These are phyloP conservation scores for Seriola dumerili DNA, from an alignment of 2,113 vertebrate species.

Conservation along the genomic window DNA sequence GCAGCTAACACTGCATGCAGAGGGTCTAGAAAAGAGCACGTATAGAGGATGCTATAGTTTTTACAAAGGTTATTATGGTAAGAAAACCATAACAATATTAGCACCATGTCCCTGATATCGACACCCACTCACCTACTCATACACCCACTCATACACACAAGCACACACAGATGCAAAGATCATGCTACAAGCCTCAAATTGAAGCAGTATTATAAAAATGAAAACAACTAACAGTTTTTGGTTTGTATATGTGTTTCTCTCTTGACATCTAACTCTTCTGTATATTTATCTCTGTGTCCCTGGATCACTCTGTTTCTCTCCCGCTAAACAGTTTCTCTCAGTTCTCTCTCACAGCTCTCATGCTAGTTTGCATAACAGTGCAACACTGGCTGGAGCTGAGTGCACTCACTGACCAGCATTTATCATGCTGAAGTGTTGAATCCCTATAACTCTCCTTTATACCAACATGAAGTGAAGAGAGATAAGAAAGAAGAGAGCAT, in stretches of 20 bases:
- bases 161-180: background rate
- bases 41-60: background rate
- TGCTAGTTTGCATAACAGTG: slow-evolving; percentile 78
- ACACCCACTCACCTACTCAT: slow-evolving; percentile 26
- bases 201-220: slow-evolving; percentile 13
- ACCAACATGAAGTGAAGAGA: slow-evolving; percentile 43
- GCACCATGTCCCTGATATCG: slow-evolving; percentile 22
- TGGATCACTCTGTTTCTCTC: slow-evolving; percentile 29
- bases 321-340: slow-evolving; percentile 48
- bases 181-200: background rate
- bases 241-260: slow-evolving; percentile 39
- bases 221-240: slow-evolving; percentile 21
- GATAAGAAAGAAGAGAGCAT: slow-evolving; percentile 24
- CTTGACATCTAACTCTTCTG: slow-evolving; percentile 35
- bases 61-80: slow-evolving; percentile 5
- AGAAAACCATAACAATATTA: slow-evolving; percentile 19
- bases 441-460: slow-evolving; percentile 50
- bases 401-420: slow-evolving; percentile 70
- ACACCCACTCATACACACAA: slow-evolving; percentile 28
- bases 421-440: slow-evolving; percentile 68
- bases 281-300: slow-evolving; percentile 41
- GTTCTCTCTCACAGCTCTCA: slow-evolving; percentile 54
- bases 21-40: background rate
- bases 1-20: background rate
- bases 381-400: slow-evolving; percentile 71